These are phyloP conservation scores for Heterohyrax brucei DNA, from an alignment of 2,797 vertebrate genomes.

Conservation along the genomic window DNA sequence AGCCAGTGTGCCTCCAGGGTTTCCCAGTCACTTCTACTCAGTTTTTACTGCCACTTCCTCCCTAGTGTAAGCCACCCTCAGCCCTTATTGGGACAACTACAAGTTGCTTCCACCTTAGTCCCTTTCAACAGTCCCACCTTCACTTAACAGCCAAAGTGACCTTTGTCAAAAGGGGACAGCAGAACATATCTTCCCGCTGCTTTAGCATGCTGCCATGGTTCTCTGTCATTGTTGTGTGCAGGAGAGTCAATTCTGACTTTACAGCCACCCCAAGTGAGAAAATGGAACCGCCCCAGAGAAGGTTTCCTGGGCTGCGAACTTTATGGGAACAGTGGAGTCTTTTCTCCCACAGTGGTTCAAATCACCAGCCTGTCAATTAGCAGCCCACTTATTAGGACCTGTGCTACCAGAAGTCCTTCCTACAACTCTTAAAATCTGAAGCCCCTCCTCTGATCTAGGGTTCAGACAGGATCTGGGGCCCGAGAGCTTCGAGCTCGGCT, in stretches of 20 bases:
- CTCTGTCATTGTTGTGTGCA: background rate
- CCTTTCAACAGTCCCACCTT: background rate
- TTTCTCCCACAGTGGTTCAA: background rate
- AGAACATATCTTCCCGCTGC: background rate
- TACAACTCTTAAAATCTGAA: background rate
- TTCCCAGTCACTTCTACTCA: background rate
- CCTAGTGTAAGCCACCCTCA: background rate
- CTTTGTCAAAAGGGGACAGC: background rate
- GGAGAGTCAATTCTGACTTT: background rate
- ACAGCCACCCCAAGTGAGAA: background rate
- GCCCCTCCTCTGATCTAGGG: background rate
- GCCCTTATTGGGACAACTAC: background rate
- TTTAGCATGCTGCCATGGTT: background rate
- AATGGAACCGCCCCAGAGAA: background rate
- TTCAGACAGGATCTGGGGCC: background rate
- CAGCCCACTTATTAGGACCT: too few species aligned
- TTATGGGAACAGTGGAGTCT: background rate
- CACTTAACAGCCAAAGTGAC: background rate
- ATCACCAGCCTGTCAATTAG: background rate
- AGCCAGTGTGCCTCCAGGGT: too few species aligned
- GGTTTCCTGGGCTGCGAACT: background rate
- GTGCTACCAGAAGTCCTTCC: too few species aligned
- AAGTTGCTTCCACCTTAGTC: background rate
- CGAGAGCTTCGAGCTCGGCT: background rate
- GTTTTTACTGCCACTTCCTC: background rate